Evolutionary conservation across 2,888 invertebrate genomes (phyloP), one percentile per base, ranked within the genome.

Genomic region (Malthinus seriepunctatus): DNA sequence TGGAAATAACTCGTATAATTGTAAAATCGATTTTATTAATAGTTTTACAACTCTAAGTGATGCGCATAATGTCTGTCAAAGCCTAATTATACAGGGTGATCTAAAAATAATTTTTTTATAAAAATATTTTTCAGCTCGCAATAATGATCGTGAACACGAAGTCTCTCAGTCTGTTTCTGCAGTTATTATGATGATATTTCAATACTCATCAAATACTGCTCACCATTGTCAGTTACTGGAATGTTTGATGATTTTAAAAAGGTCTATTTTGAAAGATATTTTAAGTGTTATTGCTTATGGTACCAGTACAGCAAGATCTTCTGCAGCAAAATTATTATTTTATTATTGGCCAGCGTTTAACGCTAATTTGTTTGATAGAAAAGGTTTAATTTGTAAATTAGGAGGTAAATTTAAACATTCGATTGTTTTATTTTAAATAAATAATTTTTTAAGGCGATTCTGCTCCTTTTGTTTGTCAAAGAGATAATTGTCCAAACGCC

Each of bases 321-420:
- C 96, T 0, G 98, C 98, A 1, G 96, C 96, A 51, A 96, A 97
- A 80, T 83, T 99, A 35, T 85, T 99, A 47, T 98, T 99, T 81
- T 96, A 97, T 82, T 99, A 99, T 79, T 99, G 98, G 97, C 99
- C 99, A 3, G 93, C 97, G 3, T 91, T 98, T 72, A 96, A 97
- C 79, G 92, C 96, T 15, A 92, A 93, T 73, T 85, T 95, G 5
- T 92, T 95, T 71, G 97, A 97, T 76, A 84, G 95, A 52, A 91
- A 92, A 72, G 91, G 91, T 2, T 84, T 94, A 55, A 87, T 94
- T 54, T 90, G 93, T 72, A 93, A 93, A 82, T 88, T 94, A 72
- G 89, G 92, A 64, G 92, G 94, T 93, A 75, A 82, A 15, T 42
- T n/a, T n/a, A n/a, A n/a, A 14, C 1, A 38, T 38, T 38, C 12